These are phyloP conservation scores for Liposcelis brunnea DNA, from an alignment of 2,888 invertebrate genomes.

Conservation along the genomic window DNA sequence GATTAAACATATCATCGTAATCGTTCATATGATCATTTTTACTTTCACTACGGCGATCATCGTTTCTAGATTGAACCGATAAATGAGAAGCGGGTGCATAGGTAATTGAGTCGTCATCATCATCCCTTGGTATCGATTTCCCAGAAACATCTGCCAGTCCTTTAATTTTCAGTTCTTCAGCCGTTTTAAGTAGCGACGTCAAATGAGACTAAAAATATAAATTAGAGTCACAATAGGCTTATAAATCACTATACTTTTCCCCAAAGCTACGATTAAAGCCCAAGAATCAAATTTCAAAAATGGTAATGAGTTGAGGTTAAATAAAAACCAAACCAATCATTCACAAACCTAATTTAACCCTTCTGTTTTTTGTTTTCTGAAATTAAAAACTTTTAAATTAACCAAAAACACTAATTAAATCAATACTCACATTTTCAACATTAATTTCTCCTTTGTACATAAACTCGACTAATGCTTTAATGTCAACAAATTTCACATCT, in stretches of 20 bases:
- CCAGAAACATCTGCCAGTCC: constrained; percentile 81
- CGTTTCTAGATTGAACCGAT: constrained; percentile 5
- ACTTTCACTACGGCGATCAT: constrained; percentile 12
- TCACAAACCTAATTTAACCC: too few species aligned
- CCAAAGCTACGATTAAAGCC: too few species aligned
- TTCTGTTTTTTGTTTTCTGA: too few species aligned
- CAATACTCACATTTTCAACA: constrained; percentile 68
- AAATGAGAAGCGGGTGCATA: constrained; percentile 5
- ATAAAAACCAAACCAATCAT: too few species aligned
- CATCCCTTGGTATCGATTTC: constrained; percentile 33
- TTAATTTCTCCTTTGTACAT: constrained; percentile 95
- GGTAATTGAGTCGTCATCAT: constrained; percentile 13
- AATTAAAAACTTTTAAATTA: too few species aligned
- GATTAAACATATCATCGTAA: constrained; percentile 12
- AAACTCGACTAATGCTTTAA: constrained; percentile 78
- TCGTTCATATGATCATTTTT: constrained; percentile 14
- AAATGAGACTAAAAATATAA: constrained; percentile 52
- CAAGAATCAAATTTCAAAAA: too few species aligned
- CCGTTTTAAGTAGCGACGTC: constrained; percentile 74
- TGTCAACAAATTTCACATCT: constrained; percentile 78
- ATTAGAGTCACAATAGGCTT: background rate
- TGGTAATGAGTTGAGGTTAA: too few species aligned
- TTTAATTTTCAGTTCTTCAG: constrained; percentile 81
- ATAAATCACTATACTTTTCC: constrained; percentile 10
- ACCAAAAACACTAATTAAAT: too few species aligned